Evolutionary conservation across 2,797 vertebrate genomes (phyloP), one percentile per base, ranked within the genome.

Genomic region (Psittacula echo): DNA sequence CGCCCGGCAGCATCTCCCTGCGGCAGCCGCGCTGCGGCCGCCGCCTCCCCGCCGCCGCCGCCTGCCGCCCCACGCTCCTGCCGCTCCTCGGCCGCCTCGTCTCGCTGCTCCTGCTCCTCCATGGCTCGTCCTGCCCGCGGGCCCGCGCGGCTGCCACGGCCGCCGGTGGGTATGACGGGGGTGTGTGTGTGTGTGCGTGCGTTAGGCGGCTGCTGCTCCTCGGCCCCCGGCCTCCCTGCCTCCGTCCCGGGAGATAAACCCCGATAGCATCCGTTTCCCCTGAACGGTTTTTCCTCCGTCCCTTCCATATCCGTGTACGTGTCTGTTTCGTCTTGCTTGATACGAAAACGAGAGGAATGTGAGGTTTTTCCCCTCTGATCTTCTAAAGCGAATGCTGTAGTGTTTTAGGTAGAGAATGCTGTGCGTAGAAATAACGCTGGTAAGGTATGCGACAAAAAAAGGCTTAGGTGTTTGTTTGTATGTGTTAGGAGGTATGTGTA

Each of bases 111-210:
- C 93, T 97, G 93, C 90, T 89, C 68, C 93, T 98, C 92, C 90
- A 90, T 85, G 91, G 97, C 95, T 92, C 94, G 85, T 96, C 90
- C 89, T 93, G 96, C 58, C 87, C 96, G 72, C 85, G 79, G 77
- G 81, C 89, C 74, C 67, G 89, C 70, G 96, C 96, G 94, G 94
- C 96, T 70, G 78, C 94, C 64, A 95, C 95, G 53, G 97, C 95
- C 94, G 90, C 95, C 87, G 99, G 99, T 99, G 98, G 96, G 99
- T 99, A 98, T 97, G 71, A 23, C 47, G 47, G 10, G 8, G 2
- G 8, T 4, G 67, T 5, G 75, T 20, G 44, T 34, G 41, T 37
- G 37, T 37, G 37, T 20, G 44, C 32, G 41, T 50, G 73, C 16
- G 12, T 44, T 64, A 32, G 87, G 39, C 0, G 32, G 9, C 54